Conservation (phyloP, 1,140 invertebrate genomes). For the Fopius arisanus region DNA sequence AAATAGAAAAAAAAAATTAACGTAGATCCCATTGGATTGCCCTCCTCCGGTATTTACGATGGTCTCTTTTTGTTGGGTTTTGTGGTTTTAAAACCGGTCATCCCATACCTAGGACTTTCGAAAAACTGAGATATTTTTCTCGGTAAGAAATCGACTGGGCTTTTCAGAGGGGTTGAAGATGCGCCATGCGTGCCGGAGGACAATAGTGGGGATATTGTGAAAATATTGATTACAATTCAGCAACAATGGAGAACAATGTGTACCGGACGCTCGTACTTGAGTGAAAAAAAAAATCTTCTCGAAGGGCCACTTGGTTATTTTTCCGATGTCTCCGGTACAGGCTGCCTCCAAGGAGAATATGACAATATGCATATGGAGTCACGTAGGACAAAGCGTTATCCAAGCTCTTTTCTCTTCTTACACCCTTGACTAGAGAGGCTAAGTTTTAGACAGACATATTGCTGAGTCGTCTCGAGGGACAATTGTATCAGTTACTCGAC, state of each 20-base stretch:
- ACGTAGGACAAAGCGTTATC: constrained; percentile 23
- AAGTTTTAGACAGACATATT: not conserved
- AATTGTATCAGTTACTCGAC: not conserved
- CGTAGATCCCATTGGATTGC: not conserved
- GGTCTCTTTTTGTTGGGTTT: not conserved
- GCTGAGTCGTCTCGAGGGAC: constrained; percentile 10
- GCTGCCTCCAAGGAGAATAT: not conserved
- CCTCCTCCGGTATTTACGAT: not conserved
- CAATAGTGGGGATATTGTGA: constrained; percentile 64
- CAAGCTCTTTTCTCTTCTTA: constrained; percentile 6
- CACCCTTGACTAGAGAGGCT: not conserved
- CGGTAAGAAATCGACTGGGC: not conserved
- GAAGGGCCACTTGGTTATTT: constrained; percentile 35
- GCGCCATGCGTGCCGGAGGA: constrained; percentile 55
- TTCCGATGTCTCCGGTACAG: not conserved
- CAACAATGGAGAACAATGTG: constrained; percentile 62
- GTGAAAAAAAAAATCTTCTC: constrained; percentile 40
- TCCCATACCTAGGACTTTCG: not conserved
- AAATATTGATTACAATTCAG: constrained; percentile 65
- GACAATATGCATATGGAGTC: constrained; percentile 21
- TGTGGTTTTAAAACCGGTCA: constrained; percentile 7
- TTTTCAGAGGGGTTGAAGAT: constrained; percentile 14
- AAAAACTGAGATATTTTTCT: not conserved
- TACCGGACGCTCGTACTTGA: constrained; percentile 51
- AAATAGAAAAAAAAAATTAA: constrained; percentile 3